Evolutionary conservation across 2,797 vertebrate genomes (phyloP), one percentile per base, ranked within the genome.

Genomic region (Oryzias dopingdopingensis): DNA sequence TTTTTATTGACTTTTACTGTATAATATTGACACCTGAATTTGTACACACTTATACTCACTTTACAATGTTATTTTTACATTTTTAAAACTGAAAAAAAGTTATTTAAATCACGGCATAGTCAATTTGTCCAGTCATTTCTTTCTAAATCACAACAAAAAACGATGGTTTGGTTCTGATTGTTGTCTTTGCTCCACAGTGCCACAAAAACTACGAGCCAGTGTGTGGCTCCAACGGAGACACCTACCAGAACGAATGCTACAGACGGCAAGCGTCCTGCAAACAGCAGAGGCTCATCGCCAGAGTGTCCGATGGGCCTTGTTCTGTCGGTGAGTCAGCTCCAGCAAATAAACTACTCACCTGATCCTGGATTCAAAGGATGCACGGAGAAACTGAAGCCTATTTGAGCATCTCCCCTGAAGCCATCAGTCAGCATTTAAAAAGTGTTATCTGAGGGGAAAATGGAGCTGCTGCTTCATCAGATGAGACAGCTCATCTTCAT

Each of bases 241-340:
- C 96, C 62, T 98, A 96, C 84, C 96, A 97, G 90, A 98, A 96
- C 51, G 95, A 98, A 79, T 98, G 96, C 85, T 97, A 94, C 89
- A 86, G 96, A 82, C 93, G 93, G 71, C 95, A 95, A 88, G 94
- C 95, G 60, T 91, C 95, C 83, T 98, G 96, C 91, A 96, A 95
- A 66, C 95, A 96, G 83, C 96, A 98, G 89, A 91, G 92, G 57
- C 91, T 94, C 75, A 95, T 98, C 92, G 91, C 92, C 41, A 80
- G 94, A 46, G 91, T 92, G 61, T 88, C 94, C 0, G 93, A 94
- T 65, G 95, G 94, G 52, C 93, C 94, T 24, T 98, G 96, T 82
- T 93, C 94, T 48, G 78, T 92, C 18, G 95, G 95, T 97, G 92
- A 88, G 94, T 88, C 52, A 16, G n/a, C 15, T 15, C 37, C 45